Percentiles rank a stretch among this genome's conserved stretches.
These are phyloP conservation scores for Magallana gigas DNA, from an alignment of 1,140 invertebrate genomes.

Conservation along the genomic window DNA sequence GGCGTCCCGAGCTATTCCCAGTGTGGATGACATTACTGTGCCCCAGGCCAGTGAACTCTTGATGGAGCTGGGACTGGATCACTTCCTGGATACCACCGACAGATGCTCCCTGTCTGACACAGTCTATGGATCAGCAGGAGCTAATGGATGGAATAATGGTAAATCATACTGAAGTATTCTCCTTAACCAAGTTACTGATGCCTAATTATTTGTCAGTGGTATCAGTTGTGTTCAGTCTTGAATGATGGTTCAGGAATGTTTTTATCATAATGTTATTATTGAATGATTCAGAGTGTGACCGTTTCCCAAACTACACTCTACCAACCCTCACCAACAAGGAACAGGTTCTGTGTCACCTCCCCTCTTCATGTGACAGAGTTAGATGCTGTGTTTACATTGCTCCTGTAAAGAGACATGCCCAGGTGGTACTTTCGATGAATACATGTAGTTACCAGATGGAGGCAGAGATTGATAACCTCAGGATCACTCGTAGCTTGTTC, in stretches of 20 bases:
- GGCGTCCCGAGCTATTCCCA: not conserved
- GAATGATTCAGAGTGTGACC: slow-evolving; percentile 46
- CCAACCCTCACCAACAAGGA: not conserved
- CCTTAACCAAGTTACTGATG: too few species aligned
- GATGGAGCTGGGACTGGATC: slow-evolving; percentile 28
- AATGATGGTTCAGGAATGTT: too few species aligned
- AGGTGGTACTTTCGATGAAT: slow-evolving; percentile 29
- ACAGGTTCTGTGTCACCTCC: not conserved
- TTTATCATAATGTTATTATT: too few species aligned
- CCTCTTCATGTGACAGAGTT: slow-evolving; percentile 40
- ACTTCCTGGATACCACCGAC: slow-evolving; percentile 41
- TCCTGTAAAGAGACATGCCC: slow-evolving; percentile 23
- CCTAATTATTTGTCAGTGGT: too few species aligned
- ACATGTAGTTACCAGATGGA: slow-evolving; percentile 48
- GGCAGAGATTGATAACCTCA: slow-evolving; percentile 39
- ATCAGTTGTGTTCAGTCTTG: too few species aligned
- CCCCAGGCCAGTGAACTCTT: slow-evolving; percentile 31
- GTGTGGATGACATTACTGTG: slow-evolving; percentile 22
- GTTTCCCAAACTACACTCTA: slow-evolving; percentile 3
- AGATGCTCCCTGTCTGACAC: slow-evolving; percentile 23
- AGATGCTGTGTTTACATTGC: slow-evolving; percentile 48
- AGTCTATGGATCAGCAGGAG: not conserved
- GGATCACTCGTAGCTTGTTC: slow-evolving; percentile 42
- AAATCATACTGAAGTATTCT: not conserved
- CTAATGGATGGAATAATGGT: slow-evolving; percentile 35